Base-by-base conservation (phyloP, 2,113 vertebrate species). In the Sula dactylatra region DNA sequence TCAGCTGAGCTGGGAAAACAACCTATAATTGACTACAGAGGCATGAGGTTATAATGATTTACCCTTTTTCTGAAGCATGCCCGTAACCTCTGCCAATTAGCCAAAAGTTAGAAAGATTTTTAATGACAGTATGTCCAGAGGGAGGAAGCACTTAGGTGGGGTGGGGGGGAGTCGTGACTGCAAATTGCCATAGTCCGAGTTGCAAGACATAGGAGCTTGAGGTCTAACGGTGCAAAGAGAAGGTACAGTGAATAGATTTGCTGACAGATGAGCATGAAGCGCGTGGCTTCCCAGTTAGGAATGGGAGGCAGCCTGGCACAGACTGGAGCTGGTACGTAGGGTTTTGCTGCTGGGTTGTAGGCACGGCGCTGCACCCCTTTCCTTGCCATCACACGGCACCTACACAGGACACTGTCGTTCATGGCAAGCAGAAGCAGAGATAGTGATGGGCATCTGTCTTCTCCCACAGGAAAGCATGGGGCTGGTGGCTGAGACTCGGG, bases 21-120 rank as follows among this genome's bases (percentile, higher is more conserved):
- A 97, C 94, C 94, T 31, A 58, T 96, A 96, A 97, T 95, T 94
- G 96, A 95, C 95, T 96, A 87, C 91, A 93, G 96, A 97, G 84
- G 84, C 95, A 94, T 87, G 91, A 91, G 91, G 89, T 88, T 96
- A 87, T 93, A 97, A 90, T 47, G 86, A 96, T 95, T 95, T 96
- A 90, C 84, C 91, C 96, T 89, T 91, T 83, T 93, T 62, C 88
- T 95, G 91, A 93, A 94, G 93, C 86, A 89, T 85, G 73, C 93
- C 85, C 42, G 8, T 42, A 96, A 93, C 89, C 86, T 45, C 81
- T 94, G 81, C 89, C 93, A 93, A 93, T 95, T 95, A 97, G 71
- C 77, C 64, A 44, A 93, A 94, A 94, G 91, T 93, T 92, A 70
- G 93, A 49, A 49, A 44, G 81, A 82, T 38, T 91, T 96, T 89